Base-by-base conservation (phyloP, 2,797 vertebrate genomes). In the Spea hammondii region DNA sequence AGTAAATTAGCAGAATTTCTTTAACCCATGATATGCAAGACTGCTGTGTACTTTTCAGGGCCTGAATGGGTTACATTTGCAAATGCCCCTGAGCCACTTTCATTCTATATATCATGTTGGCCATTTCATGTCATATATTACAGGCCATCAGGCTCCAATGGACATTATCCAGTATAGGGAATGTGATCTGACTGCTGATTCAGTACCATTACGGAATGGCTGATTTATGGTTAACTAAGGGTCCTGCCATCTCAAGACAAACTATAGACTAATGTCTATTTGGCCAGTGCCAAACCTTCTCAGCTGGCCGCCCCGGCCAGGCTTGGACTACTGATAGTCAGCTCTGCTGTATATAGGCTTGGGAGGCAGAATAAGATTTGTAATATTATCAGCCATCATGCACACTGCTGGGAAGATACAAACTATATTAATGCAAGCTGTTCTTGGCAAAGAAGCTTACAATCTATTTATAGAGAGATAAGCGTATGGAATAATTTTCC, bases 171-270 rank as follows among this genome's bases (percentile, higher is more conserved):
- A 69, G n/a, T 11, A 6, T 11, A 11, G 49, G n/a, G 10, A 10
- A 32, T 69, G 67, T 69, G 67, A 6, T 69, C 67, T 51, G 67
- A 69, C 67, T 69, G 67, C 67, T 69, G 67, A 69, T 51, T 5
- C 4, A 9, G 4, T 11, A 14, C 48, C 67, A 69, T 17, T 6
- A 62, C 2, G 32, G 6, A 32, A 17, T 9, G 8, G n/a, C 8
- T 69, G 67, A 51, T 69, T 53, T 51, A 51, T 49, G 12, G 46
- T 5, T 5, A 48, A n/a, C 17, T 49, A 12, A n/a, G 65, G 14
- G 4, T 17, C n/a, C 49, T 62, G 4, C 67, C 65, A 68, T 9
- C 46, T 49, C 47, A 1, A 32, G 32, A 32, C 32, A 32, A 32
- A 32, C 32, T 3, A 32, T 32, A 32, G 32, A 32, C 32, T 32